phyloP scores from a whole-genome alignment of 2,888 invertebrate genomes.

The Patella caerulea region DNA sequence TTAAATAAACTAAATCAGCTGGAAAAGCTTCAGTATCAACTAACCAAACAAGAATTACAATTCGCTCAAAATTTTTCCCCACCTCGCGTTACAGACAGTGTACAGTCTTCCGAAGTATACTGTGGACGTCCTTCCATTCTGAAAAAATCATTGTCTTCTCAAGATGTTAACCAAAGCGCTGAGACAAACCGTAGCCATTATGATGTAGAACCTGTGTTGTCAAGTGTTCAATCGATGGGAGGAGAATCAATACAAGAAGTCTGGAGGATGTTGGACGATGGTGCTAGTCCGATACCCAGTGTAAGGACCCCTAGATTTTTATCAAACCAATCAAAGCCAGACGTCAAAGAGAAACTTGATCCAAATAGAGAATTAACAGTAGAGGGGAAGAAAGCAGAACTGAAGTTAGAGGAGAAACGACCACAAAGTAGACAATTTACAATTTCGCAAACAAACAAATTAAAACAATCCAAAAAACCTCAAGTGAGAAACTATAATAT shows the following conservation, averaged over 20 bases:
- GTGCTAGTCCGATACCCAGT: conserved; percentile 41
- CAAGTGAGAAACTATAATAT: conserved; percentile 59
- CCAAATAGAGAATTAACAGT: conserved; percentile 31
- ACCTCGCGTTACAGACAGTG: conserved; percentile 3
- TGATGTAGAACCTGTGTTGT: conserved; percentile 39
- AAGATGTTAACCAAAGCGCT: no score
- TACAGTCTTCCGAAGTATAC: conserved; percentile 13
- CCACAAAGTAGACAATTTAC: no score
- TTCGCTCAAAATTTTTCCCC: conserved; percentile 58
- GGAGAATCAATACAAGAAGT: conserved; percentile 66
- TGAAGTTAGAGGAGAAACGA: no score
- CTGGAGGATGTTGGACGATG: conserved; percentile 66
- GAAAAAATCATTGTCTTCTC: no score
- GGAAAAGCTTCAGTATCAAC: conserved; percentile 67
- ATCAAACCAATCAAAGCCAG: conserved; percentile 13
- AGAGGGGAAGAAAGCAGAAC: conserved; percentile 25
- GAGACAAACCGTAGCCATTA: background rate
- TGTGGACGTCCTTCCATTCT: no score
- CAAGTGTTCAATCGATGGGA: conserved; percentile 67
- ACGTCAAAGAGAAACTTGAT: conserved; percentile 17
- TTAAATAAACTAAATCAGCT: conserved; percentile 61
- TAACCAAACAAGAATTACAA: conserved; percentile 67
- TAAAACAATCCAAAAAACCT: conserved; percentile 39
- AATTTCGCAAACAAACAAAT: conserved; percentile 20
- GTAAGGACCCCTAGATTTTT: conserved; percentile 36